These are phyloP conservation scores for Limnephilus lunatus DNA, from an alignment of 2,888 invertebrate genomes.

Conservation along the genomic window DNA sequence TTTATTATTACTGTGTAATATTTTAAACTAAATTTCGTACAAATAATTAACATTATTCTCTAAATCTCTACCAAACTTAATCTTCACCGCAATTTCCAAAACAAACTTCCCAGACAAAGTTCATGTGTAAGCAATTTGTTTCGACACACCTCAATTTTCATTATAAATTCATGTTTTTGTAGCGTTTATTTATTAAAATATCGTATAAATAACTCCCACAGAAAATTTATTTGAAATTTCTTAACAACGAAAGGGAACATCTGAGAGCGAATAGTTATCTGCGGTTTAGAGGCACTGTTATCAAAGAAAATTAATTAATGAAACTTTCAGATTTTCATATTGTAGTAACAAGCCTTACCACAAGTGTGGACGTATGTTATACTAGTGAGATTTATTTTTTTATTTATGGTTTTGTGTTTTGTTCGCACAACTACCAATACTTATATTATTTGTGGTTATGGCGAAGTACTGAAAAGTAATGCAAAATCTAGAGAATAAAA, in stretches of 20 bases:
- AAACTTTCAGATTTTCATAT: constrained; percentile 11
- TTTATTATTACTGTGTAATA: too few relatives aligned
- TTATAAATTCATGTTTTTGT: not conserved
- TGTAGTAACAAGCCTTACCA: not conserved
- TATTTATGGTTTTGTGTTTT: too few relatives aligned
- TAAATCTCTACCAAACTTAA: not conserved
- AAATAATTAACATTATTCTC: not conserved
- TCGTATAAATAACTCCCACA: not conserved
- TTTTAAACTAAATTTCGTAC: too few relatives aligned
- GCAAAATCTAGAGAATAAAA: too few relatives aligned
- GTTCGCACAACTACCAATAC: too few relatives aligned
- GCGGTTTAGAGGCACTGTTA: not conserved
- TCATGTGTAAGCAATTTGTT: not conserved
- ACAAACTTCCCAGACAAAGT: not conserved
- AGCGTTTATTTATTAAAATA: not conserved
- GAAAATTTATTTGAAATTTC: not conserved
- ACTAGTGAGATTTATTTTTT: too few relatives aligned
- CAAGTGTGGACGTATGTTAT: too few relatives aligned
- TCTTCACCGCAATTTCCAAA: not conserved
- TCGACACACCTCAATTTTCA: not conserved
- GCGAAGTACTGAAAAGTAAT: too few relatives aligned
- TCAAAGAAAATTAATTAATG: constrained; percentile 10
- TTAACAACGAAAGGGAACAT: not conserved
- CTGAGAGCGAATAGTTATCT: not conserved
- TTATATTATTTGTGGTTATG: too few relatives aligned